Percentiles rank a stretch among this genome's conserved stretches.
Evolutionary conservation across 2,888 invertebrate species (phyloP).

Genomic region (Caenorhabditis sp.): DNA sequence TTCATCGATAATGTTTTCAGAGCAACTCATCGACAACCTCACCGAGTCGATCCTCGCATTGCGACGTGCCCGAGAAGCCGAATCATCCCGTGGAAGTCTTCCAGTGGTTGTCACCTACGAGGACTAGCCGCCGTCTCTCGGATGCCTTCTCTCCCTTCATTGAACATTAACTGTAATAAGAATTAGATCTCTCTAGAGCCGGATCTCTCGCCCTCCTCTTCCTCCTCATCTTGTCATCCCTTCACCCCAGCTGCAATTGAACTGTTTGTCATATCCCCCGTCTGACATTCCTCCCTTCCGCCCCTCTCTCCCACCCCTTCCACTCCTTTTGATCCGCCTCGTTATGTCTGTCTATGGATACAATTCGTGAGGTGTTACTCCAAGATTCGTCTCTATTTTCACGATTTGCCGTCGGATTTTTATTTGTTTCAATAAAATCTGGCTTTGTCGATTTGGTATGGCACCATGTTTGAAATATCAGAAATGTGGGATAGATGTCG

Average conservation of each 20-base stretch:
- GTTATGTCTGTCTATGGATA: slow-evolving; percentile 28
- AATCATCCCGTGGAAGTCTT: slow-evolving; percentile 26
- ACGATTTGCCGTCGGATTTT: slow-evolving; percentile 51
- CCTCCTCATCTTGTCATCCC: background rate
- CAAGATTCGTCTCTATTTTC: background rate
- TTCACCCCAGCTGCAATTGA: slow-evolving; percentile 11
- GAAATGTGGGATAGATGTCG: background rate
- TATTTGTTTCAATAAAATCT: slow-evolving; percentile 50
- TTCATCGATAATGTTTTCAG: slow-evolving; percentile 33
- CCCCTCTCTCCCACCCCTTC: too few species aligned
- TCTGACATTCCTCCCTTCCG: background rate
- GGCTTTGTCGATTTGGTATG: slow-evolving; percentile 15
- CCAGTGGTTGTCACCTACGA: slow-evolving; percentile 37
- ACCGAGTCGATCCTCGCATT: slow-evolving; percentile 66
- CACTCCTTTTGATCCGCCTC: slow-evolving; percentile 32
- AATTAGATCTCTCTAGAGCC: slow-evolving; percentile 45
- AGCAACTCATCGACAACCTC: slow-evolving; percentile 62
- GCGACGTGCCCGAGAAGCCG: slow-evolving; percentile 47
- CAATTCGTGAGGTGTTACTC: slow-evolving; percentile 15
- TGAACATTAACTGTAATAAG: background rate
- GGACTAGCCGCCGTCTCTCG: slow-evolving; percentile 16
- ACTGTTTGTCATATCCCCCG: slow-evolving; percentile 31
- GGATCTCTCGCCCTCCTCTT: slow-evolving; percentile 56
- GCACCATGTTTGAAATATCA: too few species aligned
- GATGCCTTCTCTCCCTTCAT: background rate